Evolutionary conservation across 2,113 vertebrate species (phyloP).

Genomic region (Octodon degus): DNA sequence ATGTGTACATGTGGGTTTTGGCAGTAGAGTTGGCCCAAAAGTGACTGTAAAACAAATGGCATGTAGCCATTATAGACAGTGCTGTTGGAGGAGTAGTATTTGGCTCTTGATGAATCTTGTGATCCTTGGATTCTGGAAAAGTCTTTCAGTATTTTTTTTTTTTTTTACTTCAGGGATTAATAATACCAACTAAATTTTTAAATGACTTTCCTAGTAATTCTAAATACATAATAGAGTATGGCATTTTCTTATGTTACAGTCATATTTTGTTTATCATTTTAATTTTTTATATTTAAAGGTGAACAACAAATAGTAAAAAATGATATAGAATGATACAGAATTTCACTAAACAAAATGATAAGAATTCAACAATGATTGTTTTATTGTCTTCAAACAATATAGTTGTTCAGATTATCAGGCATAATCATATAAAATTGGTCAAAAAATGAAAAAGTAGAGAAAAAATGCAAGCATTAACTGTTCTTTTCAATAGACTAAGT

Average conservation of each 20-base stretch:
- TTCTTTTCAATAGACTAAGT: too few species aligned
- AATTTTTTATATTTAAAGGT: too few species aligned
- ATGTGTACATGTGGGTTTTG: not conserved
- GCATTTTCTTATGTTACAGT: not conserved
- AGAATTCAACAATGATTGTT: too few species aligned
- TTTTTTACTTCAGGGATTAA: constrained; percentile 21
- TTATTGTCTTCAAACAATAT: too few species aligned
- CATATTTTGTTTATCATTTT: not conserved
- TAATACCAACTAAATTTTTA: not conserved
- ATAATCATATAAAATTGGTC: too few species aligned
- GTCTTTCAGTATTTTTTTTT: constrained; percentile 13
- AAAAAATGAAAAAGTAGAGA: too few species aligned
- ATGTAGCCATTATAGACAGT: not conserved
- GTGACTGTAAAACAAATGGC: not conserved
- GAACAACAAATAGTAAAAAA: too few species aligned
- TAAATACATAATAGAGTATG: not conserved
- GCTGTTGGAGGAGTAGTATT: not conserved
- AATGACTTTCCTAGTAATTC: not conserved
- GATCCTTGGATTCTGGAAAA: constrained; percentile 10
- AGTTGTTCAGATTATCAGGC: too few species aligned
- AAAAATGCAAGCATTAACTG: too few species aligned
- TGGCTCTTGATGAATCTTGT: not conserved
- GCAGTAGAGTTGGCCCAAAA: not conserved
- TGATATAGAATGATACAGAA: too few species aligned
- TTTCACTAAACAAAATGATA: too few species aligned